Conservation (phyloP, 2,888 invertebrate species). For the Sarcophaga variegata region DNA sequence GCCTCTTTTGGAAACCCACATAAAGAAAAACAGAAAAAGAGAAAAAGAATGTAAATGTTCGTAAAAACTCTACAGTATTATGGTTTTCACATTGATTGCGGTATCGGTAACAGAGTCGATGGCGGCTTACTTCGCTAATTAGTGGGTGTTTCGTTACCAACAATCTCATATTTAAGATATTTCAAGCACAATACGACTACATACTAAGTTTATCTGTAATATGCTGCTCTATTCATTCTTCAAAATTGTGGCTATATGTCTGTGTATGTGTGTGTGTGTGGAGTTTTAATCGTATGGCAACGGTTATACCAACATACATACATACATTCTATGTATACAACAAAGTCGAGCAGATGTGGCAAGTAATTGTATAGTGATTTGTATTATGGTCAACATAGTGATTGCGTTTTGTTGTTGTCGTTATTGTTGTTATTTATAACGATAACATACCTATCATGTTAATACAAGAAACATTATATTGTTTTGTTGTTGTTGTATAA, state of each 20-base stretch:
- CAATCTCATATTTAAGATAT: conserved; percentile 64
- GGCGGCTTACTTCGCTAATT: conserved; percentile 69
- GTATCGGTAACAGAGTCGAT: conserved; percentile 42
- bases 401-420: conserved; percentile 56
- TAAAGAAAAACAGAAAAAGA: neutral
- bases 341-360: conserved; percentile 62
- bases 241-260: too few relatives aligned
- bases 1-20: neutral
- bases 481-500: conserved; percentile 36
- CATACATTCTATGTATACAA: neutral
- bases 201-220: too few relatives aligned
- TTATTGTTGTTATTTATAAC: conserved; percentile 68
- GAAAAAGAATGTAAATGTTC: neutral
- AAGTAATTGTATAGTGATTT: conserved; percentile 67
- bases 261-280: neutral
- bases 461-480: conserved; percentile 56
- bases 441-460: conserved; percentile 63
- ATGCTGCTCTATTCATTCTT: too few relatives aligned
- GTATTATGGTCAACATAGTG: conserved; percentile 66
- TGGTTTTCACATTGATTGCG: conserved; percentile 19
- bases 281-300: neutral
- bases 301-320: neutral
- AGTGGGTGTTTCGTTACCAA: conserved; percentile 71
- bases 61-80: neutral
- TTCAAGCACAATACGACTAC: conserved; percentile 9